phyloP scores from a whole-genome alignment of 2,113 vertebrate genomes.

The Poeciliopsis turrubarensis region DNA sequence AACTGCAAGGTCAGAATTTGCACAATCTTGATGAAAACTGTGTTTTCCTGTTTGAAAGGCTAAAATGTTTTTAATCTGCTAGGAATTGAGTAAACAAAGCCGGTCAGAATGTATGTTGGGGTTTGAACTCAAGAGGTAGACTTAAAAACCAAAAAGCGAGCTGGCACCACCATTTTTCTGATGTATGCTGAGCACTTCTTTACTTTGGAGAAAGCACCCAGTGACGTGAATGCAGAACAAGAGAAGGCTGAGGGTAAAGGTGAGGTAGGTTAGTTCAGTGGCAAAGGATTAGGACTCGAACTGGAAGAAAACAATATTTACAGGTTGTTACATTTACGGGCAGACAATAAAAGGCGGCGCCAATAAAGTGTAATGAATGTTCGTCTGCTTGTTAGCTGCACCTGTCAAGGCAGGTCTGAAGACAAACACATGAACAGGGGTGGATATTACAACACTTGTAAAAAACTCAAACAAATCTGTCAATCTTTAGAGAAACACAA shows the following conservation, averaged over 20 bases:
- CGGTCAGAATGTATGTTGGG: constrained; percentile 5
- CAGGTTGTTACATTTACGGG: constrained; percentile 24
- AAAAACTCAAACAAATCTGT: neutral
- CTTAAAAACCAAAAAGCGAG: constrained; percentile 1
- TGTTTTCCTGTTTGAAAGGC: no score
- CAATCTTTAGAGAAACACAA: neutral
- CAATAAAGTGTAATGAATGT: neutral
- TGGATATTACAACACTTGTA: neutral
- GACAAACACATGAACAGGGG: neutral
- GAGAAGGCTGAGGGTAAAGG: constrained; percentile 49
- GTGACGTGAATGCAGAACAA: constrained; percentile 22
- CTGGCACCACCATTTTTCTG: neutral
- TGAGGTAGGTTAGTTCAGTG: constrained; percentile 66
- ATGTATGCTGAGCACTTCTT: neutral
- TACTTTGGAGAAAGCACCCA: constrained; percentile 25
- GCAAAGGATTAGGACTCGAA: constrained; percentile 10
- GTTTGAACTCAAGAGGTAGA: constrained; percentile 57
- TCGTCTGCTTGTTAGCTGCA: constrained; percentile 14
- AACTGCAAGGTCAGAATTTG: neutral
- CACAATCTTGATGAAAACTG: neutral
- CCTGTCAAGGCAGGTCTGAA: constrained; percentile 28
- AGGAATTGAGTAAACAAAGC: neutral
- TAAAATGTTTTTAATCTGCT: neutral
- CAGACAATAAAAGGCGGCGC: constrained; percentile 13
- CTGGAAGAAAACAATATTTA: constrained; percentile 19